phyloP scores from a whole-genome alignment of 2,113 vertebrate species.

The Stictonetta naevosa region DNA sequence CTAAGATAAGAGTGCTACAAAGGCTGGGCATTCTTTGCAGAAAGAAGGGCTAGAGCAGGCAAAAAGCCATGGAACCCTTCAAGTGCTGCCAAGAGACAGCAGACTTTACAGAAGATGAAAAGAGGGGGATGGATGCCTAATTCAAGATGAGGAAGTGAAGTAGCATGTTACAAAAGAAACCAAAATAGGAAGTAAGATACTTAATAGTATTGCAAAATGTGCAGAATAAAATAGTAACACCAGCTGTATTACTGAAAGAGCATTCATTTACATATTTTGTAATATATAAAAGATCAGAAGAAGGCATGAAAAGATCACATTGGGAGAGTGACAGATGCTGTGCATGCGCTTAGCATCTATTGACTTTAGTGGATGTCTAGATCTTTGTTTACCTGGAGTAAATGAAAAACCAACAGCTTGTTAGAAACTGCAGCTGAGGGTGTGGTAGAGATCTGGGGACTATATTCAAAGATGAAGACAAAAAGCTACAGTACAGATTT shows the following conservation, averaged over 20 bases:
- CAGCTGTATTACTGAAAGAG: neutral
- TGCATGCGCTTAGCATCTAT: neutral
- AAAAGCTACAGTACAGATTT: neutral
- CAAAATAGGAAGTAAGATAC: neutral
- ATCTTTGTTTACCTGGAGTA: neutral
- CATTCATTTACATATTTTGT: neutral
- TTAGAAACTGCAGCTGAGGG: neutral
- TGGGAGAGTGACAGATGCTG: neutral
- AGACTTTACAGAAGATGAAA: conserved; percentile 23
- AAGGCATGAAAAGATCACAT: neutral
- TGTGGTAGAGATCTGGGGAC: neutral
- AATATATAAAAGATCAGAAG: neutral
- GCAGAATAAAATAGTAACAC: neutral
- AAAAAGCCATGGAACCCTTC: conserved; percentile 22
- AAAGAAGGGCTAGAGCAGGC: neutral
- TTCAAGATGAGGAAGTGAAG: conserved; percentile 4
- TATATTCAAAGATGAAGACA: neutral
- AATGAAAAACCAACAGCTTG: neutral
- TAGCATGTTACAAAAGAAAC: neutral
- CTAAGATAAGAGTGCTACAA: neutral
- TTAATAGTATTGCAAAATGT: neutral
- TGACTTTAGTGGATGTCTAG: neutral
- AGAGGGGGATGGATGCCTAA: neutral
- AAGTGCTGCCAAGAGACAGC: conserved; percentile 28
- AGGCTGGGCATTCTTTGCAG: neutral